These are phyloP conservation scores for Danio choprae DNA, from an alignment of 2,797 vertebrate species.

Conservation along the genomic window DNA sequence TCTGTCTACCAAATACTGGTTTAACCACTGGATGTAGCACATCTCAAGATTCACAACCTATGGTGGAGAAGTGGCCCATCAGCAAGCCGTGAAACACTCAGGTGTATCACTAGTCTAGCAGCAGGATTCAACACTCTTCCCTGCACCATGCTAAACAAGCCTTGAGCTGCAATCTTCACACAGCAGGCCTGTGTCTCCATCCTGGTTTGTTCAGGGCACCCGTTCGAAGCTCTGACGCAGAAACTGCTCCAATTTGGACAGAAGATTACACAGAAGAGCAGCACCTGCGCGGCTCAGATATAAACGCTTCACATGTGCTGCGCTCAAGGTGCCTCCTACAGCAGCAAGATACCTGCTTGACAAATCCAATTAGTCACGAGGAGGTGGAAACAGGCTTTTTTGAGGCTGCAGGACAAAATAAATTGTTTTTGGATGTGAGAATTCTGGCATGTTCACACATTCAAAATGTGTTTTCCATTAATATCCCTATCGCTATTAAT, in stretches of 20 bases:
- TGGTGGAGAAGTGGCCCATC: not conserved
- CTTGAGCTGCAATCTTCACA: not conserved
- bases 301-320: not conserved
- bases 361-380: slow-evolving; percentile 50
- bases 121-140: not conserved
- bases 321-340: not conserved
- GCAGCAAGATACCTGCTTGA: slow-evolving; percentile 16
- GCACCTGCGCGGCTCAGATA: slow-evolving; percentile 33
- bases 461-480: not conserved
- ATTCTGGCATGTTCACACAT: not conserved
- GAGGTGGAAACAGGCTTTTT: not conserved
- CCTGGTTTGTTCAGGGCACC: not conserved
- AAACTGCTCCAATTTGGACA: slow-evolving; percentile 7
- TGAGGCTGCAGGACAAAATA: slow-evolving; percentile 3
- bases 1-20: not conserved
- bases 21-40: not conserved
- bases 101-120: not conserved
- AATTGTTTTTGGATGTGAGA: slow-evolving; percentile 3
- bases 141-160: not conserved
- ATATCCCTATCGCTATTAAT: not conserved
- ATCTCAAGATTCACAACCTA: not conserved
- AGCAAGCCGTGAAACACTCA: slow-evolving; percentile 4
- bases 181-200: not conserved
- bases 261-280: not conserved
- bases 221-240: not conserved